These are phyloP conservation scores for Onchidella celtica DNA, from an alignment of 2,888 invertebrate species.

Conservation along the genomic window DNA sequence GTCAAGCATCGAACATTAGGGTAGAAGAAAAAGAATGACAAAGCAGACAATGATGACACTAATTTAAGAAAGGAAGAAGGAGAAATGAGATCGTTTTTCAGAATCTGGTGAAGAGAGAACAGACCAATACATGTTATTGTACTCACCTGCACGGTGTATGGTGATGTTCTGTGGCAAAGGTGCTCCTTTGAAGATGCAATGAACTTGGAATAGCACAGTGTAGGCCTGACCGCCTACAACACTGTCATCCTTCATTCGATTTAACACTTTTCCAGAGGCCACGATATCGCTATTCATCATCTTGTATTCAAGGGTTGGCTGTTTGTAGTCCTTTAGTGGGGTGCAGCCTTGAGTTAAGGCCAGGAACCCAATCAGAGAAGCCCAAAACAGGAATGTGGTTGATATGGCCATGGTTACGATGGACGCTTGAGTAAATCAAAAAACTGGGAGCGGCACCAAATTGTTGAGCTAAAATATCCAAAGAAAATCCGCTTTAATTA, in stretches of 20 bases:
- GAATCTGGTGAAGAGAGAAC: too few relatives aligned
- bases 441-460: too few relatives aligned
- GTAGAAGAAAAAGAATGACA: too few relatives aligned
- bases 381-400: background rate
- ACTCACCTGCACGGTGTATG: background rate
- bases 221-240: background rate
- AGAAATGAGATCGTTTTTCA: too few relatives aligned
- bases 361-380: background rate
- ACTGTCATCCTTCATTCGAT: background rate
- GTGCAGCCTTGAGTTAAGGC: background rate
- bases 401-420: background rate
- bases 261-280: background rate
- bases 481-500: too few relatives aligned
- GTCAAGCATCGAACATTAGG: too few relatives aligned
- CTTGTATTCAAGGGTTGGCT: background rate
- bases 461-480: too few relatives aligned
- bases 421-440: too few relatives aligned
- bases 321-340: background rate
- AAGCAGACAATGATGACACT: too few relatives aligned
- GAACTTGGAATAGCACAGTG: background rate
- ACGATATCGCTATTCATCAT: conserved; percentile 5
- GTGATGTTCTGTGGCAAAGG: background rate
- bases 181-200: conserved; percentile 10
- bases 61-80: too few relatives aligned
- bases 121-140: too few relatives aligned